Percentiles rank a stretch among this genome's conserved stretches.
phyloP scores from a whole-genome alignment of 2,113 vertebrate genomes.

The Etheostoma spectabile region DNA sequence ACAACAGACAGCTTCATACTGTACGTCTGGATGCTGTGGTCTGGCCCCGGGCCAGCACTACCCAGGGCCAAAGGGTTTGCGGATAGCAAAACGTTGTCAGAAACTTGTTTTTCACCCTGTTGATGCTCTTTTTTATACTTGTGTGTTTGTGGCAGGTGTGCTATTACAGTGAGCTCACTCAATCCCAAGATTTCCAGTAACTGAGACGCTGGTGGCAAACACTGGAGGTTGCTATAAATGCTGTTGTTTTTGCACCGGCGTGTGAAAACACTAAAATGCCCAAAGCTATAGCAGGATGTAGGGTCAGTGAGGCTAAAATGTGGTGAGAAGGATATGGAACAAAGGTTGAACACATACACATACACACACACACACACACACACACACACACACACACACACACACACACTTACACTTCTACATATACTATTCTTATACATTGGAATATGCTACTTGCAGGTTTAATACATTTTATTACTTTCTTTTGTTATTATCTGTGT shows the following conservation, averaged over 20 bases:
- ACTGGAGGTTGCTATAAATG: constrained; percentile 63
- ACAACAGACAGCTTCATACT: constrained; percentile 48
- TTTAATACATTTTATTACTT: constrained; percentile 2
- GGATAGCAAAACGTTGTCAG: constrained; percentile 73
- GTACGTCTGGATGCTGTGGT: constrained; percentile 65
- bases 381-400: constrained; percentile 6
- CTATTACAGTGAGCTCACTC: constrained; percentile 76
- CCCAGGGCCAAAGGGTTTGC: constrained; percentile 54
- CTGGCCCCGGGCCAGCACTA: constrained; percentile 66
- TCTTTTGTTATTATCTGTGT: constrained; percentile 21
- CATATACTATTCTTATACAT: not conserved
- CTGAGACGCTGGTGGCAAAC: constrained; percentile 55
- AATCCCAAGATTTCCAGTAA: constrained; percentile 80
- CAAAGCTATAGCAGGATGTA: constrained; percentile 67
- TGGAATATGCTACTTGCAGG: not conserved
- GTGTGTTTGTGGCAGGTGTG: constrained; percentile 67
- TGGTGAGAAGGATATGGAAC: constrained; percentile 61
- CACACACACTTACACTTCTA: constrained; percentile 21
- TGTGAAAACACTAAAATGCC: constrained; percentile 68
- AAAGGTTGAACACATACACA: constrained; percentile 58
- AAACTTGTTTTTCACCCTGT: constrained; percentile 78
- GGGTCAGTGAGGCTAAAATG: constrained; percentile 62
- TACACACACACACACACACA: constrained; percentile 13
- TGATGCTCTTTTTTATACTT: constrained; percentile 45
- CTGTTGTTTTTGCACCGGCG: constrained; percentile 59